A percentile compares a stretch with the other conserved stretches of the same genome.
Conservation (phyloP, 2,113 vertebrate genomes). For the Microtus ochrogaster region DNA sequence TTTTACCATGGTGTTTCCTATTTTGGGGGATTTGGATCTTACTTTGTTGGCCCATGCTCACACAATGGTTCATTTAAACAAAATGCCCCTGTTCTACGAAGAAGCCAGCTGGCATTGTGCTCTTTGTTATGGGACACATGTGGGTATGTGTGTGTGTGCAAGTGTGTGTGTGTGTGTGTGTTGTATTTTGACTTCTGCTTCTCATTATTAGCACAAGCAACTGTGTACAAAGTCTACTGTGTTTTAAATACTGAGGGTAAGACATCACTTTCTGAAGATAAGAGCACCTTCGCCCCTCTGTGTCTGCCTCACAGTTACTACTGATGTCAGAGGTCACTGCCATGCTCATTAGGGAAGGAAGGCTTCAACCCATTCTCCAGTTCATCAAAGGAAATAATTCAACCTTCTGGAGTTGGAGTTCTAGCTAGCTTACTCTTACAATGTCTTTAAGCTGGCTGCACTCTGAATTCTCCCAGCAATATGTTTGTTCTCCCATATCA, state of each 20-base stretch:
- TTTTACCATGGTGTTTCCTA: not conserved
- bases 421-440: constrained; percentile 80
- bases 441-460: constrained; percentile 71
- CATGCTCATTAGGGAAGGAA: constrained; percentile 62
- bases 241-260: fast-evolving
- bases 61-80: not conserved
- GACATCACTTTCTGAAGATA: constrained; percentile 9
- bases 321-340: constrained; percentile 18
- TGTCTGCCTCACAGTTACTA: not conserved
- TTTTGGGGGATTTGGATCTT: not conserved
- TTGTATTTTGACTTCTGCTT: not conserved
- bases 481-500: constrained; percentile 43
- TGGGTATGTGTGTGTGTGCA: not conserved
- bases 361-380: constrained; percentile 65
- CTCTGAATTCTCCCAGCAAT: constrained; percentile 36
- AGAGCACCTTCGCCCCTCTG: not conserved
- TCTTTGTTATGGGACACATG: not conserved
- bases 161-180: not conserved
- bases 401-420: constrained; percentile 80
- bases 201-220: constrained; percentile 51
- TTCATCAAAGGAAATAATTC: constrained; percentile 64
- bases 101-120: not conserved
- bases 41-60: constrained; percentile 28
- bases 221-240: not conserved
- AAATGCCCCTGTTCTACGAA: not conserved